Base-by-base conservation (phyloP, 2,888 invertebrate genomes). In the Scelioninae gen. 1 region DNA sequence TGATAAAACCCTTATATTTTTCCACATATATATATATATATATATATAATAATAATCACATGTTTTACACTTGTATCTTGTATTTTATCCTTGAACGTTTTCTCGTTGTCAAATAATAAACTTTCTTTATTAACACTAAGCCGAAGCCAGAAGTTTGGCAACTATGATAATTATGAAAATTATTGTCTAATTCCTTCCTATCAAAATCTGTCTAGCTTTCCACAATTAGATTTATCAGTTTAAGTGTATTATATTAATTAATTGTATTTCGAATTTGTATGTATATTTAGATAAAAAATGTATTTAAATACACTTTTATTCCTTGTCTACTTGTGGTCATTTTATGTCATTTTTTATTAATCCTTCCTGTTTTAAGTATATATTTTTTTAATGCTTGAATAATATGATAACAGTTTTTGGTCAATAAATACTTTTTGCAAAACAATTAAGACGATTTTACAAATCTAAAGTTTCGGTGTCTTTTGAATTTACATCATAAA, bases 191-290 rank as follows among this genome's bases (percentile, higher is more conserved):
- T 65, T 47, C 16, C 51, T 55, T 51, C 16, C 40, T 66, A 45
- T 68, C 13, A 2, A 68, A 51, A 38, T 76, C 60, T 66, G 23
- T 5, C 51, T 23, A 56, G 38, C 47, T 58, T 69, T 29, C 34
- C n/a, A 13, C 9, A 63, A 43, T 60, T 60, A 68, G 60, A 34
- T 68, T 49, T 60, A 68, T 68, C 40, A 15, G 38, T 65, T 49
- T 76, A 76, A 76, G 60, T 23, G 23, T 76, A 66, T 60, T 68
- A 60, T 76, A 51, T 63, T 77, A 62, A 55, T 68, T 69, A 29
- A 55, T 45, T 76, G 66, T 68, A 76, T 53, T 76, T 68, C 32
- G 15, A 75, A 75, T 75, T 75, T 75, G 34, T 66, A 75, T 49
- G 75, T 75, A 23, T 23, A 75, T 75, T 75, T 75, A 75, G 65